phyloP scores from a whole-genome alignment of 2,113 vertebrate genomes.

The Pristiophorus japonicus region DNA sequence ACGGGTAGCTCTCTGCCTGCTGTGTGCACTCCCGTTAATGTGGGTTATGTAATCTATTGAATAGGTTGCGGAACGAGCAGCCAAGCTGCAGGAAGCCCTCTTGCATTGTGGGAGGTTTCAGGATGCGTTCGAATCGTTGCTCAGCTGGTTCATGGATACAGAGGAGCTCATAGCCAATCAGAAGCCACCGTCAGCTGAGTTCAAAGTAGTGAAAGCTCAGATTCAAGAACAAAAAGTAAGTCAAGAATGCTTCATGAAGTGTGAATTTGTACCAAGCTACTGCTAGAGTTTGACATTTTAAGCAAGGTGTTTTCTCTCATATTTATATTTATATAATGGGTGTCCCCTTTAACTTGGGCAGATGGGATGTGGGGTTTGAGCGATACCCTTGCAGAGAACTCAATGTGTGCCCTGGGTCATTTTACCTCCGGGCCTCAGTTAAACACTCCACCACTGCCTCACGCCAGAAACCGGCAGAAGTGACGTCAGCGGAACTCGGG shows the following conservation, averaged over 20 bases:
- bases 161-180: slow-evolving; percentile 93
- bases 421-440: too few relatives aligned
- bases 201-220: slow-evolving; percentile 97
- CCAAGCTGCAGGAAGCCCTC: slow-evolving; percentile 86
- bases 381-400: too few relatives aligned
- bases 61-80: slow-evolving; percentile 86
- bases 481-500: too few relatives aligned
- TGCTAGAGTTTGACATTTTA: not conserved
- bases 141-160: slow-evolving; percentile 92
- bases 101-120: slow-evolving; percentile 93
- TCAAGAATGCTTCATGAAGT: not conserved
- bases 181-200: slow-evolving; percentile 88
- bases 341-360: too few relatives aligned
- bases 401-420: too few relatives aligned
- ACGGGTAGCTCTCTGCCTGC: not conserved
- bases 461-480: too few relatives aligned
- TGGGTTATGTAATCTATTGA: not conserved
- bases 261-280: not conserved
- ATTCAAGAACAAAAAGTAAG: slow-evolving; percentile 96
- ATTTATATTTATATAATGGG: too few relatives aligned
- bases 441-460: too few relatives aligned
- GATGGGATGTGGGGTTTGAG: too few relatives aligned
- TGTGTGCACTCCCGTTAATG: slow-evolving; percentile 37
- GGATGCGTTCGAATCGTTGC: slow-evolving; percentile 89
- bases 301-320: too few relatives aligned